phyloP scores from a whole-genome alignment of 2,797 vertebrate genomes.

The Pseudocheirus occidentalis region DNA sequence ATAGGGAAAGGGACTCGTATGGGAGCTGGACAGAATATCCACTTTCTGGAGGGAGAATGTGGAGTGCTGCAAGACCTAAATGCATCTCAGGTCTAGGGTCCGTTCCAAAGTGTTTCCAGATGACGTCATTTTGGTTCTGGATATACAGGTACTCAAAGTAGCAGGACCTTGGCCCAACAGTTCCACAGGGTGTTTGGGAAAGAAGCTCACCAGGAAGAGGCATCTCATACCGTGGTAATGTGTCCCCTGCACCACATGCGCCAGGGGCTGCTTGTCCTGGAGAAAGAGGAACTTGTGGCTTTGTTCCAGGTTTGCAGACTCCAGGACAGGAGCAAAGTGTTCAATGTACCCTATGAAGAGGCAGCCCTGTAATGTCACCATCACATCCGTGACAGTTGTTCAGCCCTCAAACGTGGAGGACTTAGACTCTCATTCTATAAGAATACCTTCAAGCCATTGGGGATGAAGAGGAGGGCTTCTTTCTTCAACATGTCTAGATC shows the following conservation, averaged over 20 bases:
- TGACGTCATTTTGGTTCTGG: slow-evolving; percentile 82
- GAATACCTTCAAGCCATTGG: slow-evolving; percentile 99
- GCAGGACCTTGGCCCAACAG: slow-evolving; percentile 94
- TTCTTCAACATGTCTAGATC: slow-evolving; percentile 98
- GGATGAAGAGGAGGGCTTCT: slow-evolving; percentile 97
- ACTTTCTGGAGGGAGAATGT: too few species aligned
- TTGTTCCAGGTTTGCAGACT: too few species aligned
- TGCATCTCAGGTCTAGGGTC: too few species aligned
- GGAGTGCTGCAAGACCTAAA: too few species aligned
- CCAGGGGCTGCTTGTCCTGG: neutral
- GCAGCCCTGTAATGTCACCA: too few species aligned
- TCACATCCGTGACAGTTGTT: slow-evolving; percentile 93
- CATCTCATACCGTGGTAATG: slow-evolving; percentile 99
- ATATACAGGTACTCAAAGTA: slow-evolving; percentile 98
- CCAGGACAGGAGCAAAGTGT: too few species aligned
- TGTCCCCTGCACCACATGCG: slow-evolving; percentile 97
- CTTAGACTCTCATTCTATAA: slow-evolving; percentile 99
- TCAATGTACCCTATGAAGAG: too few species aligned
- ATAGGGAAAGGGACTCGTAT: too few species aligned
- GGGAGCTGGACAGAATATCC: too few species aligned
- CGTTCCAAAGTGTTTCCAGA: too few species aligned
- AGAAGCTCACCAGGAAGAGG: slow-evolving; percentile 98
- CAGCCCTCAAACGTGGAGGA: slow-evolving; percentile 99
- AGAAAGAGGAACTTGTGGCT: too few species aligned
- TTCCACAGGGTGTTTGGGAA: slow-evolving; percentile 98